Evolutionary conservation across 2,113 vertebrate species (phyloP), one percentile per base, ranked within the genome.

Genomic region (Picathartes gymnocephalus): DNA sequence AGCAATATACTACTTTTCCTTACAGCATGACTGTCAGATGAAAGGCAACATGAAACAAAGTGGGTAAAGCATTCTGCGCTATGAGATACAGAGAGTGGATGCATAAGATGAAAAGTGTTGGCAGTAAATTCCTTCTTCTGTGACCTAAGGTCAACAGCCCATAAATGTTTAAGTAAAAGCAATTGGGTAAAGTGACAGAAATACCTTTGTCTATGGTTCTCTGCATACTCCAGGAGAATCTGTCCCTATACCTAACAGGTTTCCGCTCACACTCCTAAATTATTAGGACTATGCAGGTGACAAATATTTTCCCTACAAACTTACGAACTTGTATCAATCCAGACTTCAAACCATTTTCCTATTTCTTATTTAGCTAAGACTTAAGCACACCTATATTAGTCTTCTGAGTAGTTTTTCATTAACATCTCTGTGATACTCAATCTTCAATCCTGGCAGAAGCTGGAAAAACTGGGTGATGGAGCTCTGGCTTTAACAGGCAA

Each of bases 1-100:
- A 95, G 93, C 51, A 92, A 95, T 81, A 65, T 51, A 87, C 93
- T 92, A 45, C 56, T 91, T 92, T 86, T 93, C 82, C 90, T 94
- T 42, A 7, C 11, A 92, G 69, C 57, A 81, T 11, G 65, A 72
- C 78, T 60, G 31, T 73, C 73, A 82, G 61, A 44, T 37, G 76
- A 93, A 95, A 95, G 47, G 81, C 69, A 90, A 85, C 77, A 74
- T 18, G 62, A 73, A 77, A 92, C n/a, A 68, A 74, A 90, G 83
- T 11, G 6, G 51, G 57, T 58, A 89, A 91, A 56, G 35, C n/a
- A 53, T 19, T 81, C 58, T 66, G 57, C 81, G 37, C 60, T 83
- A 30, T 4, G 42, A 73, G 64, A 82, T 4, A 0, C 54, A 89
- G 62, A 81, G 86, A 27, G 25, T 68, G 16, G 44, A 92, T 64